Percentiles rank a stretch among this genome's conserved stretches.
Conservation (phyloP, 92 coral and sea anemone species). For the Desmophyllum pertusum region DNA sequence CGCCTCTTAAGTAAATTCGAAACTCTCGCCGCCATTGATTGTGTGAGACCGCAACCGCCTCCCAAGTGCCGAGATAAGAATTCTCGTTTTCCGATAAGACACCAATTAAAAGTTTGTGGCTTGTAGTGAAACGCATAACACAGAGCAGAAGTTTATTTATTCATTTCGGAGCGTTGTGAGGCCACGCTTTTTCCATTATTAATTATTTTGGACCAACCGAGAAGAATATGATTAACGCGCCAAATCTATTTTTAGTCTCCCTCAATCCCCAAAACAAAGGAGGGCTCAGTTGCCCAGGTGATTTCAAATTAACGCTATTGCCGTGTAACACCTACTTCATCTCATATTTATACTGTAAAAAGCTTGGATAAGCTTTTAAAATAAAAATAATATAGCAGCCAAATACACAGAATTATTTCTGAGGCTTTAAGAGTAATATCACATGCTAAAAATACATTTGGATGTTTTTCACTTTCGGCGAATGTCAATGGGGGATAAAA, state of each 20-base stretch:
- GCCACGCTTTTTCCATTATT: conserved; percentile 36
- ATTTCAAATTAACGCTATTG: not conserved
- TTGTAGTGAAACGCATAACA: not conserved
- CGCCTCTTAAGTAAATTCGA: conserved; percentile 41
- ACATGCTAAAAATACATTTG: conserved; percentile 30
- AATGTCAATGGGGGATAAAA: conserved; percentile 11
- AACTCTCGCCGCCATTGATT: conserved; percentile 32
- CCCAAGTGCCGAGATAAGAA: conserved; percentile 10
- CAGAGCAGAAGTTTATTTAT: conserved; percentile 9
- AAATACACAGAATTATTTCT: not conserved
- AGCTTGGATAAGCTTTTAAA: conserved; percentile 1
- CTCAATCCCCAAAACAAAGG: not conserved
- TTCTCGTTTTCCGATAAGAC: conserved; percentile 23
- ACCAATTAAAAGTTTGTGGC: conserved; percentile 22
- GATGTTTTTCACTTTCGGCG: conserved; percentile 38
- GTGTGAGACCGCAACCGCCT: conserved; percentile 37
- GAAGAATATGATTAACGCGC: not conserved
- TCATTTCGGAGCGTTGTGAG: conserved; percentile 1
- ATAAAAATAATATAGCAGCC: not conserved
- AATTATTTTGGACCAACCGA: not conserved
- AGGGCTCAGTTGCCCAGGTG: conserved; percentile 4
- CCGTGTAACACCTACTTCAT: not conserved
- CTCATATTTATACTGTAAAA: not conserved
- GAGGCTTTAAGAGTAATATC: not conserved
- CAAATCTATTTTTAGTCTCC: conserved; percentile 31